These are phyloP conservation scores for Caenorhabditis sp. DNA, from an alignment of 2,888 invertebrate genomes.

Conservation along the genomic window DNA sequence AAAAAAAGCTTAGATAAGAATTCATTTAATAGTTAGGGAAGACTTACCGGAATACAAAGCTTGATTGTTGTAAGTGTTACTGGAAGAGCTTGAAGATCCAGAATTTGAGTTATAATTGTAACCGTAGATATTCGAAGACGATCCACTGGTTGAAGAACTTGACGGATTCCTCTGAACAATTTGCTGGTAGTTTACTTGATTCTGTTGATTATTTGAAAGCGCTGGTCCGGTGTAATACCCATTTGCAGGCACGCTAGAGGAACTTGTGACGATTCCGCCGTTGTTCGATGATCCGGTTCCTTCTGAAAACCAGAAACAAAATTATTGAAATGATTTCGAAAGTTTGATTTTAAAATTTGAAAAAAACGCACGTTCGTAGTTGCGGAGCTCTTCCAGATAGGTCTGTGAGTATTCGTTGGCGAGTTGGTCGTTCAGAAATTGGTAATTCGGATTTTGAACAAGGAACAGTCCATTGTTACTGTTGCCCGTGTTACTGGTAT, in stretches of 20 bases:
- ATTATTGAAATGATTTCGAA: too few relatives aligned
- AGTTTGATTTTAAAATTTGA: too few relatives aligned
- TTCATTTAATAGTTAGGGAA: not conserved
- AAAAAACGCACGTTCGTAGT: too few relatives aligned
- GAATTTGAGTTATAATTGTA: conserved; percentile 41
- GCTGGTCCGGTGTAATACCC: conserved; percentile 66
- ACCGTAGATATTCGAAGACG: conserved; percentile 54
- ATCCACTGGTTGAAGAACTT: conserved; percentile 21
- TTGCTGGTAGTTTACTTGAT: conserved; percentile 71
- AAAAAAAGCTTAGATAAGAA: conserved; percentile 13
- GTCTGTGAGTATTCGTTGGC: conserved; percentile 67
- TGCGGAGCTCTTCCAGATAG: conserved; percentile 52
- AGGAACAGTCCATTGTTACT: conserved; percentile 44
- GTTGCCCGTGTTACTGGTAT: conserved; percentile 51
- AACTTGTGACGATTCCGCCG: conserved; percentile 28
- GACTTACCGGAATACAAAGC: conserved; percentile 46
- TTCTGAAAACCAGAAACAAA: conserved; percentile 4
- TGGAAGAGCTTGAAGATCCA: conserved; percentile 14
- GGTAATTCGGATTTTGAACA: conserved; percentile 71
- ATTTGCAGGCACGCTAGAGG: conserved; percentile 44
- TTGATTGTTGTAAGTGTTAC: conserved; percentile 50
- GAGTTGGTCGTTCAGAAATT: conserved; percentile 66
- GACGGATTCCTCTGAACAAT: conserved; percentile 59
- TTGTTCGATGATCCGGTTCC: conserved; percentile 7
- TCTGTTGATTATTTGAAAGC: conserved; percentile 68